Base-by-base conservation (phyloP, 2,888 invertebrate genomes). In the Calliphora vomitoria region DNA sequence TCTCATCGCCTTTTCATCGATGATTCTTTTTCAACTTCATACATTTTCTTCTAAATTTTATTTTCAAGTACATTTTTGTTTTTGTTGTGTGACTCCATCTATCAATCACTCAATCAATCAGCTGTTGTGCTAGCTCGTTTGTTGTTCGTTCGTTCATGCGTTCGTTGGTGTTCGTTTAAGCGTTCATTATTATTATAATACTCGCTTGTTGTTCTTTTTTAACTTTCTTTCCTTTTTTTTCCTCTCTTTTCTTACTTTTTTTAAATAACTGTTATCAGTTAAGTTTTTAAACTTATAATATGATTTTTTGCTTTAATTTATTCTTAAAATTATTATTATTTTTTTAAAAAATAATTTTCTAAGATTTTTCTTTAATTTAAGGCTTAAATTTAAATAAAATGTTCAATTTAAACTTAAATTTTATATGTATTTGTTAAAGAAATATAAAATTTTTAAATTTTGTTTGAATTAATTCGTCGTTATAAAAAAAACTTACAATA, bases 51-150 rank as follows among this genome's bases (percentile, higher is more conserved):
- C 55, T 71, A 35, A 35, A 35, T 35, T 35, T 35, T 6, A 35
- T 35, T 35, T 35, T 35, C 35, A 35, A 4, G 35, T 68, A 13
- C n/a, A 20, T 80, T 84, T 44, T 50, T 20, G 10, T n/a, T 47
- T 74, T 75, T 35, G 3, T 71, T 66, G 66, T 66, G 58, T 18
- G 66, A 15, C 68, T 3, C 10, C 47, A 35, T 64, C 60, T 68
- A 60, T 75, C 74, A 74, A 64, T 58, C 66, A 25, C 11, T 78
- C 50, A 74, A 74, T 62, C 58, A 80, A 64, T 79, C 82, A 82
- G 79, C 85, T 85, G 81, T 87, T 84, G 82, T 82, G 82, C 82
- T 82, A 85, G 85, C 69, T 87, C 78, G 82, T 79, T 75, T 62
- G 82, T 85, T 85, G 69, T 82, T 75, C 35, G 79, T 79, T 85